phyloP scores from a whole-genome alignment of 1,140 invertebrate genomes.

The Hylaeus volcanicus region DNA sequence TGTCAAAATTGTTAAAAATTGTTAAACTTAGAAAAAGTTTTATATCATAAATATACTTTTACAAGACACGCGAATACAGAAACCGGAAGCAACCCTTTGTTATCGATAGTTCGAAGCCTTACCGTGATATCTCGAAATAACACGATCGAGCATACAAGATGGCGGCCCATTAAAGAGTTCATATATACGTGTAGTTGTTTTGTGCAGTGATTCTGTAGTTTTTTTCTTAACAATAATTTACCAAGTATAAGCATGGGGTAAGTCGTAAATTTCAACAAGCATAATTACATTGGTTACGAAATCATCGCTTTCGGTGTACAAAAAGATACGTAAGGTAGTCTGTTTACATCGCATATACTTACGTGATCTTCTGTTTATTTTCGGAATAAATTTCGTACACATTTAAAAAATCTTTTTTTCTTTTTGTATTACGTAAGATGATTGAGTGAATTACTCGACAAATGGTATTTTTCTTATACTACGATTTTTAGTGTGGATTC shows the following conservation, averaged over 20 bases:
- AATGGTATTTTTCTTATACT: background rate
- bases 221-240: conserved; percentile 52
- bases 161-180: conserved; percentile 48
- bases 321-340: conserved; percentile 9
- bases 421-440: background rate
- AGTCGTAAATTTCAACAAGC: conserved; percentile 13
- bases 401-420: background rate
- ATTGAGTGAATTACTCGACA: background rate
- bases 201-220: conserved; percentile 51
- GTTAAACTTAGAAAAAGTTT: too few species aligned
- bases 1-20: too few species aligned
- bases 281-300: background rate
- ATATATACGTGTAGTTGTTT: conserved; percentile 44
- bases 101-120: conserved; percentile 10
- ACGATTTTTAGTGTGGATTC: background rate
- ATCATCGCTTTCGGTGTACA: background rate
- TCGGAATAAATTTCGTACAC: background rate
- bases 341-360: conserved; percentile 37
- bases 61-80: background rate
- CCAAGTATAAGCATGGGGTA: conserved; percentile 57
- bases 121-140: conserved; percentile 34
- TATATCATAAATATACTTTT: too few species aligned
- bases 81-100: conserved; percentile 8
- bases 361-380: conserved; percentile 42
- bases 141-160: conserved; percentile 57